phyloP scores from a whole-genome alignment of 2,797 vertebrate genomes.

The Atherinosoma microstoma region DNA sequence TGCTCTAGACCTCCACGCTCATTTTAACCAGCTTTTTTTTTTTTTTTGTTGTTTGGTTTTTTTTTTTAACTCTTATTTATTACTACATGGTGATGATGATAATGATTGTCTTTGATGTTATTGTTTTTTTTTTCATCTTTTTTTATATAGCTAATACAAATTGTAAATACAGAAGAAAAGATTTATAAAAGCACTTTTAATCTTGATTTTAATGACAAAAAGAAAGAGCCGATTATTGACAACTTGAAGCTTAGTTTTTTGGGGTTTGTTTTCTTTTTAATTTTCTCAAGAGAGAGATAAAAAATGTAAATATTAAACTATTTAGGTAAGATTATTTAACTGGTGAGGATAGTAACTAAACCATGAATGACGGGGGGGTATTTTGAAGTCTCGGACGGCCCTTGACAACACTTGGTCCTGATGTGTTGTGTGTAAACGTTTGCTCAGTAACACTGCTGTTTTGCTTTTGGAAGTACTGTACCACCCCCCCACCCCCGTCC shows the following conservation, averaged over 20 bases:
- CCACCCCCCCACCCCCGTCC: conserved; percentile 71
- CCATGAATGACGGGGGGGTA: conserved; percentile 77
- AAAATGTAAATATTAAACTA: conserved; percentile 90
- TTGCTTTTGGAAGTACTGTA: conserved; percentile 83
- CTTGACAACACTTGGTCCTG: conserved; percentile 69
- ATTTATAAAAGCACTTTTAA: conserved; percentile 99
- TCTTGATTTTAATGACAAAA: conserved; percentile 95
- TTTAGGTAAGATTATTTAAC: conserved; percentile 92
- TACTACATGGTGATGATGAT: conserved; percentile 82
- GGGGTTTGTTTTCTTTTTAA: conserved; percentile 42
- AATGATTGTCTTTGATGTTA: conserved; percentile 85
- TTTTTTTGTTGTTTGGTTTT: conserved; percentile 18
- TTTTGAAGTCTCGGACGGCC: conserved; percentile 78
- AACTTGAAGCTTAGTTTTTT: conserved; percentile 85
- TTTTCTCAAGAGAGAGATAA: conserved; percentile 86
- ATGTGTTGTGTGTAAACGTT: conserved; percentile 79
- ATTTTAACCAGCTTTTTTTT: conserved; percentile 77
- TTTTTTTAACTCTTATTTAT: conserved; percentile 83
- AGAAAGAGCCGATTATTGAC: conserved; percentile 88
- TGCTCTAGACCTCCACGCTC: conserved; percentile 77
- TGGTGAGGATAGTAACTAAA: conserved; percentile 84
- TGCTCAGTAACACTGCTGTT: conserved; percentile 83
- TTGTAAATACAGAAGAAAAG: conserved; percentile 97
- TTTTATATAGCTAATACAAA: conserved; percentile 87
- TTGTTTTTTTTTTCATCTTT: conserved; percentile 67